phyloP scores from a whole-genome alignment of 1,140 invertebrate species.

The Drosophila rufa region DNA sequence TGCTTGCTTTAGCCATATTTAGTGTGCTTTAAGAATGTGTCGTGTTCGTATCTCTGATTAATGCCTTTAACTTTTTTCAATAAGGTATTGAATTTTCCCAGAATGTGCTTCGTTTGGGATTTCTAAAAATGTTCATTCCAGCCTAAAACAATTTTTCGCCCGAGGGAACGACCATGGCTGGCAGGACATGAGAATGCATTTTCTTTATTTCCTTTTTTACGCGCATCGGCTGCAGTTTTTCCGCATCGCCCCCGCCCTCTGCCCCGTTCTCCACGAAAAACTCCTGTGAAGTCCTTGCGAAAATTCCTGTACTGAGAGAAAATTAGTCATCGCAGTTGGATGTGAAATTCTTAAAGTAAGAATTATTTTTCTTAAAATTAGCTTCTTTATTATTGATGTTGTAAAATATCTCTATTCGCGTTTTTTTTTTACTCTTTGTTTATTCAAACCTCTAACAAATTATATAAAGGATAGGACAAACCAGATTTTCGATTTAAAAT shows the following conservation, averaged over 20 bases:
- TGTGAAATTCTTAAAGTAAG: no score
- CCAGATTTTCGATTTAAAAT: no score
- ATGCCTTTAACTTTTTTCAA: slow-evolving; percentile 1
- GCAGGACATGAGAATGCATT: slow-evolving; percentile 47
- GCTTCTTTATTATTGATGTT: no score
- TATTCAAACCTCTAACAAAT: no score
- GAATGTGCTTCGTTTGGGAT: neutral
- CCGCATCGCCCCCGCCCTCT: neutral
- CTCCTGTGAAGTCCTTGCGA: slow-evolving; percentile 31
- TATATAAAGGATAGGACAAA: no score
- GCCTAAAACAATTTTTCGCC: slow-evolving; percentile 30
- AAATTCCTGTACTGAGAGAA: slow-evolving; percentile 37
- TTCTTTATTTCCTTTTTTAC: slow-evolving; percentile 57
- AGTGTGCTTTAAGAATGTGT: neutral
- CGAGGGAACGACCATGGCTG: neutral
- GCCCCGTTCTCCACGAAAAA: slow-evolving; percentile 3
- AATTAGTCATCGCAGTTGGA: neutral
- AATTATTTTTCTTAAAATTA: neutral
- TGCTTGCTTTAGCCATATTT: no score
- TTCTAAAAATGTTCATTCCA: slow-evolving; percentile 21
- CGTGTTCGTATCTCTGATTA: neutral
- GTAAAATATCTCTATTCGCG: neutral
- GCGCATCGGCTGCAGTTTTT: slow-evolving; percentile 24
- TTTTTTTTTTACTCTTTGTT: no score
- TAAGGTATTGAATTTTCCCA: slow-evolving; percentile 3